Conservation (phyloP, 1,140 invertebrate genomes). For the Aporrectodea caliginosa region DNA sequence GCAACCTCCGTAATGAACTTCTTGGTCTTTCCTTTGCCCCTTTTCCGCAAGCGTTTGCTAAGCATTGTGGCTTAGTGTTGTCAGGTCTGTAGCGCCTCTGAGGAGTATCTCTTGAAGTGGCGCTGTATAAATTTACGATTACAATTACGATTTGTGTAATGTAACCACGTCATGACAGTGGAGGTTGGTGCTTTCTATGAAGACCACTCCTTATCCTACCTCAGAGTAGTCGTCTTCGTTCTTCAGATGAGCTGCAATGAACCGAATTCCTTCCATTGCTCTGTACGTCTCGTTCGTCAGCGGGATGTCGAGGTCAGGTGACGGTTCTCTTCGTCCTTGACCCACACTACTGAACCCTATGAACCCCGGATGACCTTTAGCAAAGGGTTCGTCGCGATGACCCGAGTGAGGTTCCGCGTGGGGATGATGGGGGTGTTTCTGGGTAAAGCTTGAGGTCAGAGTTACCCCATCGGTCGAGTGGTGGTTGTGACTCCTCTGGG, state of each 20-base stretch:
- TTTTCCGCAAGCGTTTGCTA: too few relatives aligned
- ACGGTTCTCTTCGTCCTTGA: not conserved
- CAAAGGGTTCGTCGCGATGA: not conserved
- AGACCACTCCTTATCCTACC: not conserved
- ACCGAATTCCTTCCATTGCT: slow-evolving; percentile 48
- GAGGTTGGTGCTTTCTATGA: too few relatives aligned
- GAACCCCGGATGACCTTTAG: not conserved
- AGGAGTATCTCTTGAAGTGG: too few relatives aligned
- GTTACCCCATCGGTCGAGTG: not conserved
- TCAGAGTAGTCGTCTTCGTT: slow-evolving; percentile 39
- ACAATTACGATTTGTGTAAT: too few relatives aligned
- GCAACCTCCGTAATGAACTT: too few relatives aligned
- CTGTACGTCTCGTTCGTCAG: slow-evolving; percentile 59
- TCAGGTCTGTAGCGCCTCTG: too few relatives aligned
- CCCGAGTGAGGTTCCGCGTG: not conserved
- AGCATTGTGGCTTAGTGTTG: too few relatives aligned
- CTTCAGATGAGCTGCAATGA: slow-evolving; percentile 50
- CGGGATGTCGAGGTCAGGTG: slow-evolving; percentile 35
- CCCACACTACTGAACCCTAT: not conserved
- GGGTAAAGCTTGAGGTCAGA: not conserved
- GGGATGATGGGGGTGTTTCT: not conserved
- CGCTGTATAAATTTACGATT: too few relatives aligned
- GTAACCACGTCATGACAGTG: too few relatives aligned
- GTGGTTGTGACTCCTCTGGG: too few relatives aligned
- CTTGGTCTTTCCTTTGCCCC: too few relatives aligned